Percentiles rank a stretch among this genome's conserved stretches.
phyloP scores from a whole-genome alignment of 2,113 vertebrate genomes.

The Coturnix japonica region DNA sequence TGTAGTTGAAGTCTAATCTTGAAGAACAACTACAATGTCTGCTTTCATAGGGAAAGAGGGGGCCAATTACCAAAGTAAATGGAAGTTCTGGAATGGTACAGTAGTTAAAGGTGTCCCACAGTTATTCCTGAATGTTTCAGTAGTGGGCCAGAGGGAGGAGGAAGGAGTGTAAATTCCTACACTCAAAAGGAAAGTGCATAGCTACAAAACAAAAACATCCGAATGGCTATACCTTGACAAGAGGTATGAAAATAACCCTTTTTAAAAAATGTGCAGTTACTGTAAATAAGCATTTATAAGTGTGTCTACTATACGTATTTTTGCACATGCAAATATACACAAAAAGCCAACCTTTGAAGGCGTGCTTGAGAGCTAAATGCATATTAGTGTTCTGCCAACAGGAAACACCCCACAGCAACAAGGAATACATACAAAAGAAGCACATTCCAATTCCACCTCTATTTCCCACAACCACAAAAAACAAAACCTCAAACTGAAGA shows the following conservation, averaged over 20 bases:
- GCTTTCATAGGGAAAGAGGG: neutral
- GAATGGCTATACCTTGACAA: neutral
- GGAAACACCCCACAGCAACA: neutral
- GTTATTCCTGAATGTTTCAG: neutral
- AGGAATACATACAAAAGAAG: neutral
- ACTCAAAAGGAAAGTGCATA: neutral
- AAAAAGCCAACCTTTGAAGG: neutral
- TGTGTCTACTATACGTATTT: neutral
- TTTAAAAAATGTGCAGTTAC: neutral
- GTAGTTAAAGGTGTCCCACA: neutral
- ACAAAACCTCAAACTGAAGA: slow-evolving; percentile 34
- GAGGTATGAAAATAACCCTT: slow-evolving; percentile 2
- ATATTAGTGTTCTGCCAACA: neutral
- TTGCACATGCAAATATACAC: neutral
- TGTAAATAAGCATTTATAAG: neutral
- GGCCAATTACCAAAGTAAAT: neutral
- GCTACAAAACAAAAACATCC: neutral
- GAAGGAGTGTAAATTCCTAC: neutral
- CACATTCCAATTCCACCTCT: neutral
- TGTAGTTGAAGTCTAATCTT: neutral
- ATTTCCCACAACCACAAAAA: slow-evolving; percentile 3
- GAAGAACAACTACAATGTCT: neutral
- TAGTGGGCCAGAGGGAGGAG: neutral
- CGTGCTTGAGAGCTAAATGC: neutral
- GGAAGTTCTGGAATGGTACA: neutral